phyloP scores from a whole-genome alignment of 1,140 invertebrate species.

The Drosophila pachea region DNA sequence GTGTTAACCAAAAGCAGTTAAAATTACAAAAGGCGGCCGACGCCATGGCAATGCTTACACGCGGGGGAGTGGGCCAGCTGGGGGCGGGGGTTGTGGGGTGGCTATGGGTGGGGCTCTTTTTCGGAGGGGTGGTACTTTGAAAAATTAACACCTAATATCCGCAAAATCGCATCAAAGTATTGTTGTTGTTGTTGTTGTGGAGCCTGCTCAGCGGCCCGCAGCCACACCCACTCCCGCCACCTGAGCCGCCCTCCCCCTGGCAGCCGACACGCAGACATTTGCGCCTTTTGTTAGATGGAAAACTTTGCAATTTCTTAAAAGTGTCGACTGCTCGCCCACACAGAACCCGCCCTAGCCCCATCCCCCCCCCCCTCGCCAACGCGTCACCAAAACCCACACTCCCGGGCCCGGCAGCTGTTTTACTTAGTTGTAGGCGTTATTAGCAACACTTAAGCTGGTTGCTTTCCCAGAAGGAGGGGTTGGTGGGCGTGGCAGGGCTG shows the following conservation, averaged over 20 bases:
- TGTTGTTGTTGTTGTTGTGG: slow-evolving; percentile 70
- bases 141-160: slow-evolving; percentile 77
- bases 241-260: neutral
- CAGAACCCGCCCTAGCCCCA: neutral
- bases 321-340: slow-evolving; percentile 41
- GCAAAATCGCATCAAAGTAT: slow-evolving; percentile 77
- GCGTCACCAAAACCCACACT: too few species aligned
- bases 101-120: neutral
- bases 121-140: slow-evolving; percentile 53
- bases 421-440: slow-evolving; percentile 73
- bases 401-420: slow-evolving; percentile 51
- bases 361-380: too few species aligned
- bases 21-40: slow-evolving; percentile 72
- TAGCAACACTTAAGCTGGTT: slow-evolving; percentile 68
- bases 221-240: neutral
- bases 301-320: slow-evolving; percentile 77
- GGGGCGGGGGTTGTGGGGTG: neutral
- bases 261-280: neutral
- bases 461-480: neutral
- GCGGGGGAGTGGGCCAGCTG: neutral
- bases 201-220: neutral
- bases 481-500: neutral
- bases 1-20: slow-evolving; percentile 77
- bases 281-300: slow-evolving; percentile 59
- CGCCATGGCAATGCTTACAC: slow-evolving; percentile 61